Base-by-base conservation (phyloP, 2,797 vertebrate genomes). In the Anabacerthia variegaticeps region DNA sequence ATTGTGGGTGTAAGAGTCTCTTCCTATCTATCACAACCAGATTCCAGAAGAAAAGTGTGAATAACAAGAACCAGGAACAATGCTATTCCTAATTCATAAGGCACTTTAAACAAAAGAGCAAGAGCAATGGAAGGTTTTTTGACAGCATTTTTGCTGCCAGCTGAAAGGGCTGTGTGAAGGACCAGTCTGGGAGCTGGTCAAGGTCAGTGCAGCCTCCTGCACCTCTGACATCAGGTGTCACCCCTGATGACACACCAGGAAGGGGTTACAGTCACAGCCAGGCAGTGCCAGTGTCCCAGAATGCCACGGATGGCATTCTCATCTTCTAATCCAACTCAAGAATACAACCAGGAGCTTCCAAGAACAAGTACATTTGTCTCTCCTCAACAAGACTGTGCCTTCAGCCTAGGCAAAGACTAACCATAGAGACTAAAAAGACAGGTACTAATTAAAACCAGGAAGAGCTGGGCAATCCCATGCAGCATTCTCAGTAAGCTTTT, bases 251-350 rank as follows among this genome's bases (percentile, higher is more conserved):
- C 19, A 73, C 59, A 20, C 8, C 69, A 55, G n/a, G 51, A 46
- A 32, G 43, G 46, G 28, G 36, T 69, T 58, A 62, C 59, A 63
- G 80, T 22, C 66, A 34, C 48, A 39, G 68, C 71, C 37, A 7
- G 24, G 61, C 72, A 26, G 34, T 46, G 62, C 44, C 52, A 67
- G 13, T 23, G 48, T 32, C 78, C 76, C 44, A 13, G 8, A 77
- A 48, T 1, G 4, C 62, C 58, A 3, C 27, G 43, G 7, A 43
- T 0, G 1, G 26, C 20, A 2, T 18, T 58, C 39, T 34, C 59
- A 27, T 14, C 55, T 37, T 49, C 39, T 52, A 54, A 49, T 20
- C 17, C 56, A 80, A 26, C 22, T 24, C 73, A 39, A 27, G 18
- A 68, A 82, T 4, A 75, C 71, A 67, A 23, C 0, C 18, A 75